These are phyloP conservation scores for Carassius gibelio DNA, from an alignment of 2,113 vertebrate species.

Conservation along the genomic window DNA sequence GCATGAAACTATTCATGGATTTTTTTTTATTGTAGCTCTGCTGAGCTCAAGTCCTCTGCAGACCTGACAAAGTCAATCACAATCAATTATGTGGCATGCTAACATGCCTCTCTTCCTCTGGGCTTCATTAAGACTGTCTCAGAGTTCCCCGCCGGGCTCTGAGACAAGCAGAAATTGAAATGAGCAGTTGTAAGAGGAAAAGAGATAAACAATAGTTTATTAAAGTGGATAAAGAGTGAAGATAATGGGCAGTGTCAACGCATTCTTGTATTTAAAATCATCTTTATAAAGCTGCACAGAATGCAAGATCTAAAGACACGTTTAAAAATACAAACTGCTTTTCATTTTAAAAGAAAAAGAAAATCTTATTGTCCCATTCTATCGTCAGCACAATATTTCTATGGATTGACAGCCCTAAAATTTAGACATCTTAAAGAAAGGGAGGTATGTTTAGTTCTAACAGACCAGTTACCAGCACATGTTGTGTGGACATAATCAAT, in stretches of 20 bases:
- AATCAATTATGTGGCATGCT: conserved; percentile 1
- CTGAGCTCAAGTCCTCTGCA: not conserved
- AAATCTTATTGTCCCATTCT: too few relatives aligned
- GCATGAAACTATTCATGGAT: not conserved
- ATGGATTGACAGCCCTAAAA: not conserved
- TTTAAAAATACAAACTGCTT: too few relatives aligned
- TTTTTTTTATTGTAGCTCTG: too few relatives aligned
- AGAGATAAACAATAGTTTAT: too few relatives aligned
- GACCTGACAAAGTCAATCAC: conserved; percentile 9
- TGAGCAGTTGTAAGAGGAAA: not conserved
- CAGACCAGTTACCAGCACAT: not conserved
- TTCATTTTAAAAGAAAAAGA: too few relatives aligned
- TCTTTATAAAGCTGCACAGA: too few relatives aligned
- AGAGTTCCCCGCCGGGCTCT: not conserved
- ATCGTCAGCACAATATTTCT: not conserved
- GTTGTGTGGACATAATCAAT: not conserved
- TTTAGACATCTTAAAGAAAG: too few relatives aligned
- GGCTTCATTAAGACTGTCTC: not conserved
- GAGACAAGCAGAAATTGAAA: not conserved
- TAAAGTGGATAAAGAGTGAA: too few relatives aligned
- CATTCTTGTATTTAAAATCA: too few relatives aligned
- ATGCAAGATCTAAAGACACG: too few relatives aligned
- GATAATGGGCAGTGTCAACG: too few relatives aligned
- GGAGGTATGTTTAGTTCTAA: not conserved
- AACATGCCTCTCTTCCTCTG: conserved; percentile 16